Percentiles rank a stretch among this genome's conserved stretches.
Conservation (phyloP, 1,140 invertebrate genomes). For the Drosophila jambulina region DNA sequence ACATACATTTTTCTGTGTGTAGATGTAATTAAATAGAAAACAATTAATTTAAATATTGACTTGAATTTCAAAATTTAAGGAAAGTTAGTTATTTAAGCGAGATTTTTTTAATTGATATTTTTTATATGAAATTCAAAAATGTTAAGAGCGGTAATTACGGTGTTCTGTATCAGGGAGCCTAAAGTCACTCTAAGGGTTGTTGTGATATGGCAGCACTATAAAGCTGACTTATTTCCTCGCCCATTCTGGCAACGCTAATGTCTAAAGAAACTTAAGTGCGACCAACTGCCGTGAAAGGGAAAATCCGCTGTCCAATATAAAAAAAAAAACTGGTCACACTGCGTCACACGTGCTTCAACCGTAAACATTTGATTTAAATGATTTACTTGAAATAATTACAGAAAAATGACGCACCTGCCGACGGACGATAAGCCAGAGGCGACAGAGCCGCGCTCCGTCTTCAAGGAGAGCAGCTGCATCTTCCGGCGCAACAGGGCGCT, state of each 20-base stretch:
- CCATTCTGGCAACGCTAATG: not conserved
- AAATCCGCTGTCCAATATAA: not conserved
- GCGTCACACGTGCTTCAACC: conserved; percentile 48
- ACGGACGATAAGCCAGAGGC: conserved; percentile 24
- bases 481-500: conserved; percentile 93
- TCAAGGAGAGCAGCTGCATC: conserved; percentile 89
- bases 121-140: not conserved
- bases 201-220: not conserved
- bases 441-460: conserved; percentile 22
- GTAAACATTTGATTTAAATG: conserved; percentile 52
- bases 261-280: not conserved
- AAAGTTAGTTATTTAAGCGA: not conserved
- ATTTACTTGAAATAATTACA: not conserved
- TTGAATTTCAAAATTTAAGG: not conserved
- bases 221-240: not conserved
- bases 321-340: conserved; percentile 1
- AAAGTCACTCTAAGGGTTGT: not conserved
- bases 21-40: not conserved
- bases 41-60: not conserved
- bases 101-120: not conserved
- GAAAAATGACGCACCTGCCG: conserved; percentile 55
- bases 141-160: not conserved
- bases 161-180: not conserved
- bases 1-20: not conserved
- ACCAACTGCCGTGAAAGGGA: not conserved